Conservation (phyloP, 2,888 invertebrate species). For the Andrena trimmerana region DNA sequence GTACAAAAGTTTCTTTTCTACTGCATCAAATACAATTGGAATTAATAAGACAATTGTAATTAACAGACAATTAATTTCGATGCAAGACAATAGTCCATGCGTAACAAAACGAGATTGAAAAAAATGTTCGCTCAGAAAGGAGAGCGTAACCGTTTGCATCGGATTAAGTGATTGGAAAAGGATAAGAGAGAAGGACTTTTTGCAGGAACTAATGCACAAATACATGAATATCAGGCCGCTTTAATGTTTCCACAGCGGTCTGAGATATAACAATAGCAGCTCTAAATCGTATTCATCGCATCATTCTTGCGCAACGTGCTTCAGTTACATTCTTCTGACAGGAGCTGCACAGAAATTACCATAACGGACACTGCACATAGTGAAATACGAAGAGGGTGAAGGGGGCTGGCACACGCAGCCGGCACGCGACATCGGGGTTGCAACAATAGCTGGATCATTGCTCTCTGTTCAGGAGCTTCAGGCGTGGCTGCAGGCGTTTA, state of each 20-base stretch:
- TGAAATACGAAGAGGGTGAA: conserved; percentile 24
- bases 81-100: background rate
- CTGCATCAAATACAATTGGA: too few species aligned
- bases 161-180: background rate
- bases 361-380: conserved; percentile 60
- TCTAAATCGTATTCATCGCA: conserved; percentile 53
- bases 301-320: conserved; percentile 67
- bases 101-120: background rate
- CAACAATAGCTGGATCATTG: conserved; percentile 65
- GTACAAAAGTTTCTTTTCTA: too few species aligned
- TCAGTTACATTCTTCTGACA: conserved; percentile 65
- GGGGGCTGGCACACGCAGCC: conserved; percentile 64
- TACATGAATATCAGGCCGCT: conserved; percentile 24
- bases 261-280: conserved; percentile 37
- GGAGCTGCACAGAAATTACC: conserved; percentile 74
- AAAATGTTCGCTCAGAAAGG: background rate
- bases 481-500: conserved; percentile 45
- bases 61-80: too few species aligned
- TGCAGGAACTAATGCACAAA: background rate
- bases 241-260: conserved; percentile 36
- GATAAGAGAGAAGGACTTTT: background rate
- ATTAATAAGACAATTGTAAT: too few species aligned
- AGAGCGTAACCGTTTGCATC: background rate
- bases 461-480: conserved; percentile 43
- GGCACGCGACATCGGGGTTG: conserved; percentile 73